Evolutionary conservation across 1,140 invertebrate genomes (phyloP).

Genomic region (Tetragonula clypearis): DNA sequence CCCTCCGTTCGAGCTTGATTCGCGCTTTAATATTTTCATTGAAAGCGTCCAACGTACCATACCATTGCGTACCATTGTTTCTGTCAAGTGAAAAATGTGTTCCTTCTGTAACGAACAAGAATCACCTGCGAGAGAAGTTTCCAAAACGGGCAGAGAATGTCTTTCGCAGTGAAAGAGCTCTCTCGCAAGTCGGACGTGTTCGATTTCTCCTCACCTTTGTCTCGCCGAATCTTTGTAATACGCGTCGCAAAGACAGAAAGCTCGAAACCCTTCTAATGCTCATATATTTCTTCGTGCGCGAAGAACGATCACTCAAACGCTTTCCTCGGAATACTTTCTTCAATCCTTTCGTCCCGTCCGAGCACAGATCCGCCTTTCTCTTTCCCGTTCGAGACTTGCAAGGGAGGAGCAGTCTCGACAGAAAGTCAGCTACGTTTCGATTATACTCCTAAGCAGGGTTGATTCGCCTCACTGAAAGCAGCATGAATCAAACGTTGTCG

Average conservation of each 20-base stretch:
- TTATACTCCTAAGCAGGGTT: constrained; percentile 57
- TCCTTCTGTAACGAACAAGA: too few species aligned
- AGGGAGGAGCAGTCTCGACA: constrained; percentile 20
- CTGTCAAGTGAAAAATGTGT: too few species aligned
- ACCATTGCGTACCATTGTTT: too few species aligned
- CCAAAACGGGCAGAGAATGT: not conserved
- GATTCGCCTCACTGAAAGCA: constrained; percentile 71
- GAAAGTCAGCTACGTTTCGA: constrained; percentile 61
- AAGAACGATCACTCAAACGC: not conserved
- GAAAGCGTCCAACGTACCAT: not conserved
- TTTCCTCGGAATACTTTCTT: not conserved
- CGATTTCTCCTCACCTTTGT: too few species aligned
- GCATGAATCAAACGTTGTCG: constrained; percentile 67
- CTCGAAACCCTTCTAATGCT: not conserved
- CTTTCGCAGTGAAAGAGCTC: too few species aligned
- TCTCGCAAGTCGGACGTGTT: too few species aligned
- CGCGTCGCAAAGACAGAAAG: not conserved
- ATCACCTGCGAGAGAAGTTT: constrained; percentile 51
- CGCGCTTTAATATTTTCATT: constrained; percentile 47
- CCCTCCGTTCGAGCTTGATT: not conserved
- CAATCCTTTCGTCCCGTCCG: not conserved
- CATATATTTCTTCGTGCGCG: too few species aligned
- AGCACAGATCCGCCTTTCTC: not conserved
- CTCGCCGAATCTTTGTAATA: not conserved
- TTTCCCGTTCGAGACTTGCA: not conserved